phyloP scores from a whole-genome alignment of 2,797 vertebrate genomes.

The Dermochelys coriacea region DNA sequence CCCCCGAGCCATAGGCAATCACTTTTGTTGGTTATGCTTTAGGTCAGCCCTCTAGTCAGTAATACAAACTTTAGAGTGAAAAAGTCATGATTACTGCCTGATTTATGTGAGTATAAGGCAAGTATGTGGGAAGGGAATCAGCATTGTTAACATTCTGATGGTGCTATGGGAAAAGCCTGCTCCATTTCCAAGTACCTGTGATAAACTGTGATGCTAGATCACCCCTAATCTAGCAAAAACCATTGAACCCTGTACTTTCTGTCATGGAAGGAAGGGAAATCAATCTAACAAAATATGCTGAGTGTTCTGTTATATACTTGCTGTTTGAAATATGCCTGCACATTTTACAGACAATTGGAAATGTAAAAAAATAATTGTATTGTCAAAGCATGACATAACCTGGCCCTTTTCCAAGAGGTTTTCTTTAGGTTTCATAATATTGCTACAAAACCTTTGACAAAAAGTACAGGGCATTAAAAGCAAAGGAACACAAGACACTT shows the following conservation, averaged over 20 bases:
- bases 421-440: background rate
- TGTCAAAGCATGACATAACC: background rate
- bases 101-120: constrained; percentile 12
- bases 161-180: background rate
- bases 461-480: constrained; percentile 1
- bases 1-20: background rate
- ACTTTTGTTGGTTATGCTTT: background rate
- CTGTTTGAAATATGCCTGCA: constrained; percentile 26
- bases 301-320: constrained; percentile 15
- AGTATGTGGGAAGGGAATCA: constrained; percentile 15
- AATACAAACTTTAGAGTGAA: background rate
- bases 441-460: background rate
- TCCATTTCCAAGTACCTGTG: constrained; percentile 18
- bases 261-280: constrained; percentile 53
- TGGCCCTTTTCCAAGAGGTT: background rate
- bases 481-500: constrained; percentile 12
- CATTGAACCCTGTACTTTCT: constrained; percentile 39
- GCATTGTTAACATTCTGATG: background rate
- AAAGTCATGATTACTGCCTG: background rate
- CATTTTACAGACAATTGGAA: constrained; percentile 12
- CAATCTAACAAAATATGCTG: constrained; percentile 27
- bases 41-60: background rate
- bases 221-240: constrained; percentile 25
- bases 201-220: constrained; percentile 2
- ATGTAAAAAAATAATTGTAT: constrained; percentile 2